Evolutionary conservation across 2,888 invertebrate genomes (phyloP).

Genomic region (Hypomecis atomaria): DNA sequence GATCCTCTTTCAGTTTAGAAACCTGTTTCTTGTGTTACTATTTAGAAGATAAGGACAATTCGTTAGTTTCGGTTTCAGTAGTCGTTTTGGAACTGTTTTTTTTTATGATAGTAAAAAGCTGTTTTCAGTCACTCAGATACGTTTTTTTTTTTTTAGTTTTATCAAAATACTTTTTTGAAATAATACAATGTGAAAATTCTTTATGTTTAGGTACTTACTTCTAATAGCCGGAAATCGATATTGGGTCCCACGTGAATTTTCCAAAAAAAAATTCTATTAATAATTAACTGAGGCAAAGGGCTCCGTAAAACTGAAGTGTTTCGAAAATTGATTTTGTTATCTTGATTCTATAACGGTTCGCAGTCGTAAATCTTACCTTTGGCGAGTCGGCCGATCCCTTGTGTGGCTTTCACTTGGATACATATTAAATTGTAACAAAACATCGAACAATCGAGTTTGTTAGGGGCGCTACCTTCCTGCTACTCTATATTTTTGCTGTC

Average conservation of each 20-base stretch:
- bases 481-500: too few relatives aligned
- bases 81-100: too few relatives aligned
- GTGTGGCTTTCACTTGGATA: conserved; percentile 1
- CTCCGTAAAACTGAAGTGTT: conserved; percentile 25
- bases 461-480: not conserved
- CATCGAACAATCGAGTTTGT: not conserved
- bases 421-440: conserved; percentile 7
- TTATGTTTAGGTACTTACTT: conserved; percentile 36
- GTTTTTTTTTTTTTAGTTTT: too few relatives aligned
- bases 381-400: conserved; percentile 6
- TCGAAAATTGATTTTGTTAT: conserved; percentile 33
- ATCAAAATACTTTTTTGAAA: too few relatives aligned
- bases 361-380: conserved; percentile 25
- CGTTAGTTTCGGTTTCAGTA: too few relatives aligned
- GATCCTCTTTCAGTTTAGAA: too few relatives aligned
- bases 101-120: too few relatives aligned
- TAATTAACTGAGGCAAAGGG: conserved; percentile 34
- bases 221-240: conserved; percentile 38
- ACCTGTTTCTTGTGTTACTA: too few relatives aligned
- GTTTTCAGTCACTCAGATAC: too few relatives aligned
- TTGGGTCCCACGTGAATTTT: conserved; percentile 32
- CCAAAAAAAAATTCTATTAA: conserved; percentile 37
- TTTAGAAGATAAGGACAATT: too few relatives aligned
- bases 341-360: conserved; percentile 25
- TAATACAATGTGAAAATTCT: not conserved